phyloP scores from a whole-genome alignment of 2,113 vertebrate species.

The Acrocephalus kingi region DNA sequence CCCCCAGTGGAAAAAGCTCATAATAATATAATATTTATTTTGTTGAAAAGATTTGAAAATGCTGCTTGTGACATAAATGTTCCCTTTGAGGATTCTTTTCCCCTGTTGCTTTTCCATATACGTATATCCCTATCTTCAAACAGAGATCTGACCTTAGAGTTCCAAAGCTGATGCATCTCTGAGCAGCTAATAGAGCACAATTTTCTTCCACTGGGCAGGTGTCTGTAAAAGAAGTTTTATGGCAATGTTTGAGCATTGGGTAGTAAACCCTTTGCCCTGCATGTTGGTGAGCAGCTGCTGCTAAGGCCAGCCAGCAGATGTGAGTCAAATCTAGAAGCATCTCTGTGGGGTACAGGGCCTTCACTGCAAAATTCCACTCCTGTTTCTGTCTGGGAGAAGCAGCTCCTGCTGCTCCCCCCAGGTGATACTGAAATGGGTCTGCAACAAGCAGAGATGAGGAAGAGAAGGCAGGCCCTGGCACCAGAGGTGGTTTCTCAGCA shows the following conservation, averaged over 20 bases:
- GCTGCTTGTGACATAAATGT: background rate
- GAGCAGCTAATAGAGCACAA: background rate
- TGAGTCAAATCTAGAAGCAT: background rate
- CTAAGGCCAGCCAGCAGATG: background rate
- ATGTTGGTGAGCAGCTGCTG: background rate
- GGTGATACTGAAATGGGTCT: background rate
- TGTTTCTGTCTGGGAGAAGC: background rate
- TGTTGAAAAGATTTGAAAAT: background rate
- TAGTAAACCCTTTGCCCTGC: background rate
- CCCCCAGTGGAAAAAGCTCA: background rate
- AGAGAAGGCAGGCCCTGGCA: background rate
- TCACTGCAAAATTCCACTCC: background rate
- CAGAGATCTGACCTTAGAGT: background rate
- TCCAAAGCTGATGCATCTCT: background rate
- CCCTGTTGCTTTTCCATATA: background rate
- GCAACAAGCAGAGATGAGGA: background rate
- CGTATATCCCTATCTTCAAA: background rate
- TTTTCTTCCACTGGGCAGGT: background rate
- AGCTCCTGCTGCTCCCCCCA: background rate
- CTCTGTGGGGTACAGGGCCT: background rate
- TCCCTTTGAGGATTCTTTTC: rapidly evolving
- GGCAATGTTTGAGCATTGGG: background rate
- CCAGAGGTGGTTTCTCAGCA: background rate
- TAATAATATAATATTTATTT: background rate
- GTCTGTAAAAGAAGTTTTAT: background rate